Evolutionary conservation across 1,140 invertebrate species (phyloP).

Genomic region (Drosophila watanabei): DNA sequence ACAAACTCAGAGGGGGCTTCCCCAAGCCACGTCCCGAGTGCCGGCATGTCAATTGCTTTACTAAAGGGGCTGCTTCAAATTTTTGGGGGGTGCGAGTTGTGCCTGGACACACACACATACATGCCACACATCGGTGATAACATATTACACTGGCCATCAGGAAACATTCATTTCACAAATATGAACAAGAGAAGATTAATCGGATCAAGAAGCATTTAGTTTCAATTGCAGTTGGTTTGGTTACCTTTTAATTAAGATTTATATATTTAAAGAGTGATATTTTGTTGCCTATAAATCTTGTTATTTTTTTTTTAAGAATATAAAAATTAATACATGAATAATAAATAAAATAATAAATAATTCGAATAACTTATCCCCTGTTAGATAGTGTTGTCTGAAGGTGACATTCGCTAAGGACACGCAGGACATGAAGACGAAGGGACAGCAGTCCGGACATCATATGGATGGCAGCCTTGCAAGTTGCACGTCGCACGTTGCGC

Average conservation of each 20-base stretch:
- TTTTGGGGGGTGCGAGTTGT: not conserved
- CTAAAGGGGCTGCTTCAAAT: conserved; percentile 13
- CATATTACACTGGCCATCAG: conserved; percentile 28
- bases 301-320: not conserved
- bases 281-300: not conserved
- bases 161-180: not conserved
- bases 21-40: not conserved
- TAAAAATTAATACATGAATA: not conserved
- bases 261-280: not conserved
- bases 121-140: conserved; percentile 29
- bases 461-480: conserved; percentile 32
- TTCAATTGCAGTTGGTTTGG: too few relatives aligned
- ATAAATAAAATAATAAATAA: not conserved
- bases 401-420: conserved; percentile 40
- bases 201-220: not conserved
- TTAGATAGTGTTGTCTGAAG: conserved; percentile 50
- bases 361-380: not conserved
- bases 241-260: not conserved
- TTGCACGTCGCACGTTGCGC: conserved; percentile 22
- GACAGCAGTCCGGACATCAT: conserved; percentile 4
- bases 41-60: conserved; percentile 44
- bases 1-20: conserved; percentile 47
- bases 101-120: not conserved
- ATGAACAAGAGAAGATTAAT: not conserved
- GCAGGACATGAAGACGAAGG: conserved; percentile 11